Percentiles rank a stretch among this genome's conserved stretches.
phyloP scores from a whole-genome alignment of 2,888 invertebrate species.

The Eulithis testata region DNA sequence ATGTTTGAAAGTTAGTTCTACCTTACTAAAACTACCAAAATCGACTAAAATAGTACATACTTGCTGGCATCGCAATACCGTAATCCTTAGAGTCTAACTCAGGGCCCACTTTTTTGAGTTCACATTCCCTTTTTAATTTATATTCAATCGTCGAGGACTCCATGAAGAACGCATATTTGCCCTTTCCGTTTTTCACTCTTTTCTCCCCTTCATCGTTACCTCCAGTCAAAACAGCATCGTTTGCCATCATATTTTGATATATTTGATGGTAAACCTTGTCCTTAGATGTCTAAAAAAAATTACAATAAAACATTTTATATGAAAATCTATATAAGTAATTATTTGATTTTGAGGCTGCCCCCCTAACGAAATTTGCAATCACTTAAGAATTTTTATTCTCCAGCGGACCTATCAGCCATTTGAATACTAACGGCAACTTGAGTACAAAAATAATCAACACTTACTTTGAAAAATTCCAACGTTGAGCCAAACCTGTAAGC shows the following conservation, averaged over 20 bases:
- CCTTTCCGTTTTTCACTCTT: conserved; percentile 85
- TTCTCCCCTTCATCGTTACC: conserved; percentile 94
- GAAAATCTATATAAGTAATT: no score
- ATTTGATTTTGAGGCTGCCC: no score
- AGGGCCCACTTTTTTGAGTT: conserved; percentile 91
- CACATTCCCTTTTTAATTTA: conserved; percentile 92
- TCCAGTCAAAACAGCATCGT: conserved; percentile 90
- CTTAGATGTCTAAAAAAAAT: conserved; percentile 86
- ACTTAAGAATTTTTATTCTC: no score
- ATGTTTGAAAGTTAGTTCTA: no score
- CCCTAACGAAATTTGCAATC: no score
- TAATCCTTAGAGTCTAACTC: conserved; percentile 93
- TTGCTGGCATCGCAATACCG: conserved; percentile 93
- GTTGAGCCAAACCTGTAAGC: conserved; percentile 94
- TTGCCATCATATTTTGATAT: conserved; percentile 94
- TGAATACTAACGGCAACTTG: no score
- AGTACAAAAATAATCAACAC: not conserved
- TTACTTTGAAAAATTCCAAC: conserved; percentile 90
- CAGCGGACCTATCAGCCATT: no score
- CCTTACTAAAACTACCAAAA: not conserved
- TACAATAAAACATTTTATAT: not conserved
- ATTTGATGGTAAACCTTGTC: conserved; percentile 94
- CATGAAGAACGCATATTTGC: conserved; percentile 96
- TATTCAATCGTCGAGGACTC: conserved; percentile 98
- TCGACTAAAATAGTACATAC: conserved; percentile 68